Evolutionary conservation across 92 coral and sea anemone genomes (phyloP), one percentile per base, ranked within the genome.

Genomic region (Blastomussa wellsi): DNA sequence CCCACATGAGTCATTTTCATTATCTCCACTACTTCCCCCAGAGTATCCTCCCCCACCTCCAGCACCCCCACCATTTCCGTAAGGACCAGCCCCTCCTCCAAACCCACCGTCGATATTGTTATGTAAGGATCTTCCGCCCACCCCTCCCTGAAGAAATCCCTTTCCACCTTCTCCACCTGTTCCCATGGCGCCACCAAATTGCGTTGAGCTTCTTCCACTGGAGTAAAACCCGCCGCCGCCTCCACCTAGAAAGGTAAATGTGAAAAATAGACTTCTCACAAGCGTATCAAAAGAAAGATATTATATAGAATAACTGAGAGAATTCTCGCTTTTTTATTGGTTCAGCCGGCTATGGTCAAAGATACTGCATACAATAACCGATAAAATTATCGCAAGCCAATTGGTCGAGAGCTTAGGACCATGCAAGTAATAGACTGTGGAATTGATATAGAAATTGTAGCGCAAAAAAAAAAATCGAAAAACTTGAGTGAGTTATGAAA

Each of bases 1-100:
- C 16, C 70, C 70, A 64, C 70, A 64, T 3, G 70, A 64, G 7
- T 64, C 70, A n/a, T 1, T 0, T 13, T n/a, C 70, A 16, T 64
- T 29, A 64, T 64, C 70, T 64, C 70, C 70, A 29, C 70, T 64
- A 37, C 70, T 64, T 64, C 70, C 70, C 15, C 70, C 70, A 64
- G 70, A 64, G 70, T 64, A 64, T 0, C 70, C 70, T 64, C 70
- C 70, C 1, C 70, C 70, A 10, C 70, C 70, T 64, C 70, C 70
- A 11, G 15, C 70, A 29, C 70, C 70, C 5, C 70, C 70, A 4
- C 68, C 68, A 24, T 7, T 26, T 28, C 37, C 70, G 8, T 64
- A 64, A 26, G 70, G 15, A n/a, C 70, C 70, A 0, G 33, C 70
- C 31, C 70, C 70, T 28, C 70, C 70, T 7, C 70, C 70, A 64